Conservation (phyloP, 2,113 vertebrate species). For the Serilophus lunatus region DNA sequence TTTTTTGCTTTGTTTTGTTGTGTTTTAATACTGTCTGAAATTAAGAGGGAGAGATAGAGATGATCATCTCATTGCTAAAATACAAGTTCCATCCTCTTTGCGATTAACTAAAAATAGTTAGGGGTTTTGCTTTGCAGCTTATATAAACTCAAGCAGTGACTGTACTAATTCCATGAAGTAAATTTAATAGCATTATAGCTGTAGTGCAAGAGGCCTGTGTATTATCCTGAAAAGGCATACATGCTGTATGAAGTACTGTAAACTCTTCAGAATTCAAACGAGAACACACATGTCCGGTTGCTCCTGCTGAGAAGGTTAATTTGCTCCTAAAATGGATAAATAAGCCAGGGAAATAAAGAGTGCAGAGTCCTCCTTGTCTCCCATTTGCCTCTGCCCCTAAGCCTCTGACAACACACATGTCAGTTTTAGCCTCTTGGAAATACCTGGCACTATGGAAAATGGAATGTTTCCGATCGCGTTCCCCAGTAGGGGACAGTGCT, state of each 20-base stretch:
- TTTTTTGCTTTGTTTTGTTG: conserved; percentile 38
- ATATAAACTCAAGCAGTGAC: conserved; percentile 52
- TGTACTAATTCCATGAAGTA: conserved; percentile 64
- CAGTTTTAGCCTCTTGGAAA: background rate
- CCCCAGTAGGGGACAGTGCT: conserved; percentile 70
- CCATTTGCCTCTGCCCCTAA: background rate
- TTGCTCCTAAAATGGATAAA: background rate
- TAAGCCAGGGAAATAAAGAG: background rate
- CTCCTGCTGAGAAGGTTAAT: background rate
- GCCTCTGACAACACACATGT: background rate
- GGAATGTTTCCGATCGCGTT: background rate
- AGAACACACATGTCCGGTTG: background rate
- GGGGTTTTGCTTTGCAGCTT: conserved; percentile 57
- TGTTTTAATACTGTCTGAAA: conserved; percentile 51
- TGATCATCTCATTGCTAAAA: conserved; percentile 46
- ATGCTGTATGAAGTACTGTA: background rate
- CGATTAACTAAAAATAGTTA: conserved; percentile 65
- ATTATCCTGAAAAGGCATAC: background rate
- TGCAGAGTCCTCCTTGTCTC: background rate
- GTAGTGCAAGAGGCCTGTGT: background rate
- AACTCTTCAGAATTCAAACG: background rate
- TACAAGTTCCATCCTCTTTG: conserved; percentile 60
- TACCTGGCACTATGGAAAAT: conserved; percentile 7
- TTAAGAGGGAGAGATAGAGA: conserved; percentile 14
- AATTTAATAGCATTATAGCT: conserved; percentile 59